Base-by-base conservation (phyloP, 2,797 vertebrate species). In the Hoplostethus mediterraneus region DNA sequence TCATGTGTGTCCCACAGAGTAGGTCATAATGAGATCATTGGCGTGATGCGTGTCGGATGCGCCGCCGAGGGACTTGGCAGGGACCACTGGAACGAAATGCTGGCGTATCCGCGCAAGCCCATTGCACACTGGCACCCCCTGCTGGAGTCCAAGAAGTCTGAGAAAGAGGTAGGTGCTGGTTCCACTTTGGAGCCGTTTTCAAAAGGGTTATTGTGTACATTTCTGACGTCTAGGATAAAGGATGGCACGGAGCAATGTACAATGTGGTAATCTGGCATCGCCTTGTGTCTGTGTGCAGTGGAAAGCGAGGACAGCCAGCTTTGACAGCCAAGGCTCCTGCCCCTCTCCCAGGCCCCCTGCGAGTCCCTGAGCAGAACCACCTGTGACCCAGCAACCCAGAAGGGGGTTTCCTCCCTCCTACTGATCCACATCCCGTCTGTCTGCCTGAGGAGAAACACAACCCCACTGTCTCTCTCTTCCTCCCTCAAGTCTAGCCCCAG, bases 61-160 rank as follows among this genome's bases (percentile, higher is more conserved):
- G 93, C 6, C 0, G 97, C 97, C 0, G 97, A 99, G 69, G 98
- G 98, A 2, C 94, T 99, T 80, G 97, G 98, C 82, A 93, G 97
- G 70, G 98, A 99, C 92, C 98, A 99, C 93, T 99, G 98, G 98
- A 99, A 98, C 2, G 98, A 99, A 89, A 99, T 99, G 98, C 87
- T 99, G 92, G 97, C 97, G 0, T 99, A 99, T 70, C 98, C 98
- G 0, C 95, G 98, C 70, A 99, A 99, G 85, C 98, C 98, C 64
- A 98, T 99, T n/a, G 97, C 98, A 2, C 98, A 99, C 90, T 99
- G 98, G 98, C 98, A 99, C 90, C 95, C 95, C 44, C 92, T 99
- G 83, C 95, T 96, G 94, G 98, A 99, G 94, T 93, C 96, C 80
- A 99, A 98, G 93, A 98, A 97, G 75, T 98, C 98, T 54, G 97